Percentiles rank a stretch among this genome's conserved stretches.
Conservation (phyloP, 2,888 invertebrate genomes). For the Cheilosia impressa region DNA sequence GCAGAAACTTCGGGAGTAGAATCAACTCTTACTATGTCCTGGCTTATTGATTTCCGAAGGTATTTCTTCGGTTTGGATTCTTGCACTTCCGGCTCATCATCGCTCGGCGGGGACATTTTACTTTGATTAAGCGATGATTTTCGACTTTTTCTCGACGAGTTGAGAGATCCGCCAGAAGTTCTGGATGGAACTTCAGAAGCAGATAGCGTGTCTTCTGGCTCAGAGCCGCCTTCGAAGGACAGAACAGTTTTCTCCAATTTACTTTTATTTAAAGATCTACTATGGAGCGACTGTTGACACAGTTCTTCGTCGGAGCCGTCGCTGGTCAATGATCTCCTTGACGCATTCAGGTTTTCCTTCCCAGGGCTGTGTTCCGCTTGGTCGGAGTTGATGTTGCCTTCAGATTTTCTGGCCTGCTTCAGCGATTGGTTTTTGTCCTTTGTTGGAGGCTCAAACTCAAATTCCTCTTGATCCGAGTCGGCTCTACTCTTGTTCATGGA, state of each 20-base stretch:
- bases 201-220: slow-evolving; percentile 38
- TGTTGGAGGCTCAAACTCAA: no score
- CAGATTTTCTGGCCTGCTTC: neutral
- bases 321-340: slow-evolving; percentile 30
- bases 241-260: slow-evolving; percentile 24
- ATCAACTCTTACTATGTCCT: neutral
- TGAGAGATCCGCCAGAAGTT: neutral
- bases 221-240: slow-evolving; percentile 6
- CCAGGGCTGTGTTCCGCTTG: slow-evolving; percentile 3
- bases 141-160: slow-evolving; percentile 6
- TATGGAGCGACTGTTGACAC: neutral
- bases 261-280: slow-evolving; percentile 23
- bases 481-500: slow-evolving; percentile 7
- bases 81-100: neutral
- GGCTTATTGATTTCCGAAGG: neutral
- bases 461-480: neutral
- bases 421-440: neutral
- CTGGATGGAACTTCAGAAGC: slow-evolving; percentile 20
- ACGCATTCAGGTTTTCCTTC: slow-evolving; percentile 15
- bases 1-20: neutral
- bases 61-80: neutral
- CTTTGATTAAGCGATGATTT: slow-evolving; percentile 11
- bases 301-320: neutral
- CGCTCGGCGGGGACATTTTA: neutral
- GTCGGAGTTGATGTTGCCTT: neutral